Percentiles rank a stretch among this genome's conserved stretches.
phyloP scores from a whole-genome alignment of 2,888 invertebrate genomes.

The Melieria crassipennis region DNA sequence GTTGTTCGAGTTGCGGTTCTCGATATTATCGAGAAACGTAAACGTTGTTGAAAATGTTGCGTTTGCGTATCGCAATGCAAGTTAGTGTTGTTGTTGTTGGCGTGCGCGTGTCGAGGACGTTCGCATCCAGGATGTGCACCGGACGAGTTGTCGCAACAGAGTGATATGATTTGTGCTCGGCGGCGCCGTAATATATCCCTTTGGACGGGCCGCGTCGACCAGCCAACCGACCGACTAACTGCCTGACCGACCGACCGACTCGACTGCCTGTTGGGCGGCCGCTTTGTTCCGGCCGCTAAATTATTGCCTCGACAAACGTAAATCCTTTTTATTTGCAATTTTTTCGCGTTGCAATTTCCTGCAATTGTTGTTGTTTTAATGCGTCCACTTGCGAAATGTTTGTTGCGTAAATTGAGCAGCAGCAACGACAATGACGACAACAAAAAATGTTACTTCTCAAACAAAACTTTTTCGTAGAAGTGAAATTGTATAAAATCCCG shows the following conservation, averaged over 20 bases:
- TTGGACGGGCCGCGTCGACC: no score
- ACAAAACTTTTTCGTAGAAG: conserved; percentile 7
- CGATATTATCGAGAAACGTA: background rate
- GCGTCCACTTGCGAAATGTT: background rate
- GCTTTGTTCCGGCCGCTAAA: no score
- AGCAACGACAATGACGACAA: background rate
- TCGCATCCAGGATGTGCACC: conserved; percentile 11
- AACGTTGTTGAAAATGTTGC: background rate
- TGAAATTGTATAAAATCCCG: background rate
- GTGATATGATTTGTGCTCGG: conserved; percentile 20
- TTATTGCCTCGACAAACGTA: no score
- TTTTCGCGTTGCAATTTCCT: no score
- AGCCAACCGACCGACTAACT: no score
- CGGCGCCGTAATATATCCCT: conserved; percentile 11
- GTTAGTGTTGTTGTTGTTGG: background rate
- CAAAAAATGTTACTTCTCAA: conserved; percentile 27
- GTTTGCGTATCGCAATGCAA: background rate
- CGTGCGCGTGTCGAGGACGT: background rate
- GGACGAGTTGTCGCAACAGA: conserved; percentile 26
- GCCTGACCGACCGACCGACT: no score
- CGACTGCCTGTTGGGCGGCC: no score
- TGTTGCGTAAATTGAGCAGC: background rate
- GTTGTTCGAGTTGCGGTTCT: background rate
- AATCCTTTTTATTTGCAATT: no score
- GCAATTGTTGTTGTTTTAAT: no score